phyloP scores from a whole-genome alignment of 2,888 invertebrate genomes.

The Pristionchus exspectatus region DNA sequence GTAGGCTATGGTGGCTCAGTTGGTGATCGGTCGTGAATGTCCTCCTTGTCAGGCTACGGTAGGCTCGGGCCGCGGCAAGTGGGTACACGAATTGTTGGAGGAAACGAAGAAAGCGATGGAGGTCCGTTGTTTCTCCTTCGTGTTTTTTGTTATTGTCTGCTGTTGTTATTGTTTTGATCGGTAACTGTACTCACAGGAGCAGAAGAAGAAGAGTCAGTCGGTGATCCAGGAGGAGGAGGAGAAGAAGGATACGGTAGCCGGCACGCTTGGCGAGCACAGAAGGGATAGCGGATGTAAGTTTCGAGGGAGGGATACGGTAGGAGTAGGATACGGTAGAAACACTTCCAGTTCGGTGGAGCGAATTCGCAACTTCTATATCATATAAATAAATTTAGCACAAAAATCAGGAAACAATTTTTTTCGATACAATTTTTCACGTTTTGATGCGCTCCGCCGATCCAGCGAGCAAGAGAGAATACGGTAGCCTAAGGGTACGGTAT shows the following conservation, averaged over 20 bases:
- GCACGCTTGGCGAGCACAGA: constrained; percentile 38
- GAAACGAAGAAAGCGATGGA: constrained; percentile 65
- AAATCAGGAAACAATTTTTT: too few species aligned
- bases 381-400: too few species aligned
- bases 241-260: constrained; percentile 57
- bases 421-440: not conserved
- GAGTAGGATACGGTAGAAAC: not conserved
- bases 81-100: constrained; percentile 73
- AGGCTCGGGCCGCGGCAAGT: constrained; percentile 74
- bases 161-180: too few species aligned
- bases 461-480: not conserved
- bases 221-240: constrained; percentile 63
- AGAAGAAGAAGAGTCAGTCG: constrained; percentile 20
- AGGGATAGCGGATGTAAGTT: constrained; percentile 56
- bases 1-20: not conserved
- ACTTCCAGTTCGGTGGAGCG: not conserved
- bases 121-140: too few species aligned
- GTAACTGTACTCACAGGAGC: not conserved
- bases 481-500: constrained; percentile 18
- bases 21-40: not conserved
- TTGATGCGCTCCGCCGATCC: constrained; percentile 14
- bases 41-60: constrained; percentile 72
- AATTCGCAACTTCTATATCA: not conserved
- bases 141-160: too few species aligned
- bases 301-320: constrained; percentile 14